Percentiles rank a stretch among this genome's conserved stretches.
phyloP scores from a whole-genome alignment of 1,140 invertebrate genomes.

The Hylaeus volcanicus region DNA sequence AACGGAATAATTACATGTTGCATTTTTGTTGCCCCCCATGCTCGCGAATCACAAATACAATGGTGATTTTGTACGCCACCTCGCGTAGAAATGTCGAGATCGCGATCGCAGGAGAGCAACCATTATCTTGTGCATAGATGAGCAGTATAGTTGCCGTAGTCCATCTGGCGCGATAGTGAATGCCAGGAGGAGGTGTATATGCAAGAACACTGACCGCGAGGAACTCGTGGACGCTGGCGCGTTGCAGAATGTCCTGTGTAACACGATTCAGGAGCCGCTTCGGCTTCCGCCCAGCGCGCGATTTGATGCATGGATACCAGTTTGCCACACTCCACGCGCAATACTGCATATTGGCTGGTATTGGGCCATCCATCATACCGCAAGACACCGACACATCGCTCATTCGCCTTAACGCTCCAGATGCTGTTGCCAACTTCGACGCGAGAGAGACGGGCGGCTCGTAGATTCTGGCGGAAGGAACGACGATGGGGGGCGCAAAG shows the following conservation, averaged over 20 bases:
- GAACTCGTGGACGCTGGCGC: slow-evolving; percentile 12
- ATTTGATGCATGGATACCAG: slow-evolving; percentile 74
- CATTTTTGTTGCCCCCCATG: slow-evolving; percentile 1
- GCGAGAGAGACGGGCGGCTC: slow-evolving; percentile 18
- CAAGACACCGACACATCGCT: slow-evolving; percentile 74
- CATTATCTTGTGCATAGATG: slow-evolving; percentile 19
- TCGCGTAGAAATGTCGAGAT: slow-evolving; percentile 8
- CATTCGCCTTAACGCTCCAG: slow-evolving; percentile 73
- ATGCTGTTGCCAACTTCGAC: slow-evolving; percentile 70
- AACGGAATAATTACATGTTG: slow-evolving; percentile 33
- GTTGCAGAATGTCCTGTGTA: slow-evolving; percentile 26
- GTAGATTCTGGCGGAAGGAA: slow-evolving; percentile 11
- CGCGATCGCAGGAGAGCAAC: not conserved
- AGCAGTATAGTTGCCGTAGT: slow-evolving; percentile 22
- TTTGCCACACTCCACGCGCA: slow-evolving; percentile 71
- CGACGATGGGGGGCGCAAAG: not conserved
- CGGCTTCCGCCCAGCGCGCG: slow-evolving; percentile 24
- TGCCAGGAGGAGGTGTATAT: not conserved
- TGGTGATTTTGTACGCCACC: not conserved
- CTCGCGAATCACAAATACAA: not conserved
- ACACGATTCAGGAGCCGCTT: not conserved
- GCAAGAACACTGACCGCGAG: slow-evolving; percentile 51
- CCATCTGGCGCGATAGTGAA: not conserved
- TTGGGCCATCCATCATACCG: slow-evolving; percentile 75
- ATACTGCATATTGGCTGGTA: slow-evolving; percentile 75